phyloP scores from a whole-genome alignment of 2,113 vertebrate species.

The Morone chrysops region DNA sequence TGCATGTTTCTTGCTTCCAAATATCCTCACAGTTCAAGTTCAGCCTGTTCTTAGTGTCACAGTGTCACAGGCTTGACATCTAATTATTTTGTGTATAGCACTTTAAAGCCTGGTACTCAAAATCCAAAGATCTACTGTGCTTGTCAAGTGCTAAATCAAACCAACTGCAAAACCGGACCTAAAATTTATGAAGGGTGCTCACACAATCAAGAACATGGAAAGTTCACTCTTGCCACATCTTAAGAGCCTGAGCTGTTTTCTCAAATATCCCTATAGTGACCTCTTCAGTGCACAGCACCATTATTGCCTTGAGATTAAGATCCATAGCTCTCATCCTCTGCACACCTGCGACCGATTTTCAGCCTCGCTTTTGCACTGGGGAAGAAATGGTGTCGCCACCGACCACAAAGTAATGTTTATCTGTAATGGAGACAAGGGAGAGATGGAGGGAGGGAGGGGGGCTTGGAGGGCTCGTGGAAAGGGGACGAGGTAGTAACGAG shows the following conservation, averaged over 20 bases:
- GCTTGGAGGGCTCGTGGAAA: not conserved
- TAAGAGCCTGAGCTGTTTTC: conserved; percentile 26
- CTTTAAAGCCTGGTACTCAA: conserved; percentile 34
- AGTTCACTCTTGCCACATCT: conserved; percentile 36
- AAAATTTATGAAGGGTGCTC: conserved; percentile 43
- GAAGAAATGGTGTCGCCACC: conserved; percentile 47
- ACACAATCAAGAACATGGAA: conserved; percentile 47
- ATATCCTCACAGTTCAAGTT: conserved; percentile 22
- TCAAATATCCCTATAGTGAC: conserved; percentile 51
- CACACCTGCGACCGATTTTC: conserved; percentile 76
- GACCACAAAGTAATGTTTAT: conserved; percentile 62
- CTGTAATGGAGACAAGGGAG: conserved; percentile 57
- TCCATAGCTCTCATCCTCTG: conserved; percentile 63
- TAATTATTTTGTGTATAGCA: conserved; percentile 42
- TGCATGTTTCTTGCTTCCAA: conserved; percentile 6
- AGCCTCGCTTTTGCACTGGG: conserved; percentile 3
- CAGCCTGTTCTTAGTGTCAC: conserved; percentile 1
- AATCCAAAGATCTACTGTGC: conserved; percentile 42
- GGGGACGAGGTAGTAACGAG: conserved; percentile 13
- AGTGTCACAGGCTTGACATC: conserved; percentile 35
- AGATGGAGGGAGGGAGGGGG: not conserved
- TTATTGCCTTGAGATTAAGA: conserved; percentile 76
- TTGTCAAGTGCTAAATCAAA: conserved; percentile 52
- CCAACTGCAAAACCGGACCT: conserved; percentile 30
- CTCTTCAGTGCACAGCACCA: conserved; percentile 43